Evolutionary conservation across 1,140 invertebrate species (phyloP).

Genomic region (Drosophila pachea): DNA sequence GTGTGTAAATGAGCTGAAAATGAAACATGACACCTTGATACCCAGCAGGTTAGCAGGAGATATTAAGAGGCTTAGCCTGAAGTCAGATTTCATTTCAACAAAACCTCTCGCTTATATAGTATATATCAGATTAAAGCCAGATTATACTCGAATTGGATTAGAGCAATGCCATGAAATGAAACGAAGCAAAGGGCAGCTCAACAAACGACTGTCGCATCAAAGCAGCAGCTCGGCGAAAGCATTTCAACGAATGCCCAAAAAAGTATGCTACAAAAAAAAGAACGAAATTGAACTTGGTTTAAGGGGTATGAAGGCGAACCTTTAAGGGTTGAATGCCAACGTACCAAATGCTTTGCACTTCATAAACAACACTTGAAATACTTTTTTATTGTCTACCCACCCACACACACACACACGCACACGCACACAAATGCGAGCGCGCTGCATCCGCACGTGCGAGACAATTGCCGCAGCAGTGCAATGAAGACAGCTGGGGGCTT

Average conservation of each 20-base stretch:
- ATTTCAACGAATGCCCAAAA: too few species aligned
- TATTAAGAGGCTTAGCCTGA: background rate
- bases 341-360: conserved; percentile 58
- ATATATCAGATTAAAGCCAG: too few species aligned
- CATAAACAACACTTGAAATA: conserved; percentile 73
- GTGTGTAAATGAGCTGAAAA: conserved; percentile 15
- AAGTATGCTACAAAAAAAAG: too few species aligned
- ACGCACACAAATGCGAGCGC: background rate
- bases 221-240: too few species aligned
- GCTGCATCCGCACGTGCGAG: conserved; percentile 54
- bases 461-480: conserved; percentile 33
- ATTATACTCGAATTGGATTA: too few species aligned
- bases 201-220: too few species aligned
- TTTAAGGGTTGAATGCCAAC: conserved; percentile 24
- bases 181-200: too few species aligned
- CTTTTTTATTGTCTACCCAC: conserved; percentile 35
- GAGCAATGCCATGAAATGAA: too few species aligned
- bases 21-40: conserved; percentile 1
- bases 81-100: background rate
- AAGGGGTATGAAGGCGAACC: conserved; percentile 20
- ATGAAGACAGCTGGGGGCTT: conserved; percentile 1
- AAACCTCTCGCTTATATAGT: too few species aligned
- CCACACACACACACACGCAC: background rate
- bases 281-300: background rate
- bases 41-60: background rate